Base-by-base conservation (phyloP, 2,888 invertebrate species). In the Eristalis arbustorum region DNA sequence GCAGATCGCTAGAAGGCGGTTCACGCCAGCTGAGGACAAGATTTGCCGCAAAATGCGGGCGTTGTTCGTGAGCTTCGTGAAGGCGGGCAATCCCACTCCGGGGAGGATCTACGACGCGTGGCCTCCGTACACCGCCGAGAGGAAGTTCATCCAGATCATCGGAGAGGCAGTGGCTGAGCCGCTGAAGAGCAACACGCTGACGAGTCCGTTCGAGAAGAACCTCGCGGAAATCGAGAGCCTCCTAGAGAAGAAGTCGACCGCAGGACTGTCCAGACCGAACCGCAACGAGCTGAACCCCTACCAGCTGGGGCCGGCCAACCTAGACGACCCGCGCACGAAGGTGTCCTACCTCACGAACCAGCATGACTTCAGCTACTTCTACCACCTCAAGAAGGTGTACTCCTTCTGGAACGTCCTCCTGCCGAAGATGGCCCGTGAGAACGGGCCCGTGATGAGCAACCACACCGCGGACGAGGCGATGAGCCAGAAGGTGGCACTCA, bases 1-100 rank as follows among this genome's bases (percentile, higher is more conserved):
- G 88, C 95, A 96, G 93, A 93, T 96, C 77, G 94, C 95, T 1
- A 94, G 96, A 40, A 93, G 95, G 64, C 94, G 95, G 11, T 94
- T 95, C 73, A 94, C 93, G 22, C 90, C 93, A 28, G 93, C 93
- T 5, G 96, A 96, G 90, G 94, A 94, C 89, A 93, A 93, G 84
- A 91, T 95, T 18, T 94, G 94, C 88, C 92, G 93, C 42, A 92
- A 93, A 76, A 90, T 95, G 64, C 93, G 94, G 85, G 92, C 93
- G 31, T 90, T 93, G 72, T 94, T 94, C 92, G 92, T 92, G 1
- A 94, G 93, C 89, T 94, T 94, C 88, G 92, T 94, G 2, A 94
- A 94, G 90, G 93, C 92, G 92, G 94, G 94, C 0, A 94, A 94
- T 89, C 95, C 96, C 22, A 94, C 94, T 14, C 93, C 94, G 0